Conservation (phyloP, 2,113 vertebrate species). For the Entomyzon cyanotis region DNA sequence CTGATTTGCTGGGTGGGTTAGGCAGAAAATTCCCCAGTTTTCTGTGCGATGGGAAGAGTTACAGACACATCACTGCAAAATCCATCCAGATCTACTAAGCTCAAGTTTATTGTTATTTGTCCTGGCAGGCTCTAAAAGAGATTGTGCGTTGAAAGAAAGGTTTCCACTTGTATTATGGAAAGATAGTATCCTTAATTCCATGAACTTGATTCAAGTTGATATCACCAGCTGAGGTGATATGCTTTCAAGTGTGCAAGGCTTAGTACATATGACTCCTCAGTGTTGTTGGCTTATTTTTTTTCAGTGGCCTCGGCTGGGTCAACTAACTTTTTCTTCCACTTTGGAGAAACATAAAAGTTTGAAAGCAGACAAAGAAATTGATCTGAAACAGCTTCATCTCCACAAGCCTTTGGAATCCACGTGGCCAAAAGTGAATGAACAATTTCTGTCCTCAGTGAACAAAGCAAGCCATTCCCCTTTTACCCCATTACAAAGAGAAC, state of each 20-base stretch:
- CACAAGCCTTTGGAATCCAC: constrained; percentile 82
- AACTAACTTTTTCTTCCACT: constrained; percentile 75
- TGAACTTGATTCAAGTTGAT: not conserved
- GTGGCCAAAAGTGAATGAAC: constrained; percentile 80
- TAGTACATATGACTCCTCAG: not conserved
- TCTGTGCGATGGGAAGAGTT: not conserved
- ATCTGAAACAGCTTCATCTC: constrained; percentile 76
- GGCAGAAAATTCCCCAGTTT: not conserved
- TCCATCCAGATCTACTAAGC: not conserved
- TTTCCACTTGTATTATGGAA: not conserved
- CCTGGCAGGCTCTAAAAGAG: not conserved
- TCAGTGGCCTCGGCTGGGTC: constrained; percentile 88
- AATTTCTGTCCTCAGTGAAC: constrained; percentile 31
- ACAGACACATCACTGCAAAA: not conserved
- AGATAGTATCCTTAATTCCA: not conserved
- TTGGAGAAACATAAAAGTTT: constrained; percentile 75
- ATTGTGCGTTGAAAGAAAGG: not conserved
- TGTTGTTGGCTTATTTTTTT: not conserved
- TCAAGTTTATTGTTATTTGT: not conserved
- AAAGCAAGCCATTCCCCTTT: constrained; percentile 45
- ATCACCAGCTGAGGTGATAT: not conserved
- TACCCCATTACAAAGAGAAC: constrained; percentile 85
- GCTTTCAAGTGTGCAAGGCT: not conserved
- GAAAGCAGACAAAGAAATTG: constrained; percentile 73
- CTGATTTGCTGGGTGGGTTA: not conserved